A percentile compares a stretch with the other conserved stretches of the same genome.
phyloP scores from a whole-genome alignment of 2,888 invertebrate genomes.

The Camptogramma bilineatum region DNA sequence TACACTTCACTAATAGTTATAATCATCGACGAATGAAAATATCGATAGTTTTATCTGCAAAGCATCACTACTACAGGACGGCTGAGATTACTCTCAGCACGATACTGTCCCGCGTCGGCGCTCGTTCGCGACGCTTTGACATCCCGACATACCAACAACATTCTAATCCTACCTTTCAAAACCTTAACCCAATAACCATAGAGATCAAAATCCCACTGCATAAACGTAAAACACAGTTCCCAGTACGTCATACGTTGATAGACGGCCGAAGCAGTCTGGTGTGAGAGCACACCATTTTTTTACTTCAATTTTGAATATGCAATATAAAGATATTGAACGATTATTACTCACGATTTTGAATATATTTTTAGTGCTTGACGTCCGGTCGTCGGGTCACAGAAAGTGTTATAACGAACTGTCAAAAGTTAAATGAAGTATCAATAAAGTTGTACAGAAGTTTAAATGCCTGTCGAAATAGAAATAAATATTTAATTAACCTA shows the following conservation, averaged over 20 bases:
- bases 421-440: constrained; percentile 54
- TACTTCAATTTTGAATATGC: constrained; percentile 70
- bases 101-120: constrained; percentile 84
- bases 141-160: constrained; percentile 72
- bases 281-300: constrained; percentile 68
- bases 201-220: constrained; percentile 43
- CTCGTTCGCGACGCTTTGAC: constrained; percentile 85
- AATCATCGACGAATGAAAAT: constrained; percentile 3
- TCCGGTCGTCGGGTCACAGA: constrained; percentile 58
- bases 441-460: constrained; percentile 41
- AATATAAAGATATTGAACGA: constrained; percentile 81
- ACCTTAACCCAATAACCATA: constrained; percentile 46
- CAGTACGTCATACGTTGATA: constrained; percentile 81
- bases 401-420: constrained; percentile 64
- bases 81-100: constrained; percentile 84
- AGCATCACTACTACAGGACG: constrained; percentile 70
- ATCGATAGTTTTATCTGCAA: constrained; percentile 41
- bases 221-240: constrained; percentile 47
- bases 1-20: not conserved
- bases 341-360: constrained; percentile 67
- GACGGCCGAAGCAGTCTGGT: constrained; percentile 73
- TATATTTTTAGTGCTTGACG: constrained; percentile 60
- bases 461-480: constrained; percentile 2
- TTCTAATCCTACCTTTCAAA: constrained; percentile 40
- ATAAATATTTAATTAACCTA: constrained; percentile 9